Conservation (phyloP, 2,888 invertebrate species). For the Erebia ligea region DNA sequence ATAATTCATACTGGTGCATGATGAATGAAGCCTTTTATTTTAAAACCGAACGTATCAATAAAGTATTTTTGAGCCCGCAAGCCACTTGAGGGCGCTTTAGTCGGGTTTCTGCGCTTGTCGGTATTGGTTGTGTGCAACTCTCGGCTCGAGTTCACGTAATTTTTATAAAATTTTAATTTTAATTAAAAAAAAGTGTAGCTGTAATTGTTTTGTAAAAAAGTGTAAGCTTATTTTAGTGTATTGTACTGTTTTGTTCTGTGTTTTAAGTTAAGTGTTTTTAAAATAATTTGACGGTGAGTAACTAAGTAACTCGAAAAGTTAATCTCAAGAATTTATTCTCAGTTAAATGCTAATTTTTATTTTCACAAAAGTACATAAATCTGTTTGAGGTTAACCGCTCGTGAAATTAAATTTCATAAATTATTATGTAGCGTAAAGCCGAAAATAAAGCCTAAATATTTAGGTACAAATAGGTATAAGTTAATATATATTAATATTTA, state of each 20-base stretch:
- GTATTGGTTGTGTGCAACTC: slow-evolving; percentile 63
- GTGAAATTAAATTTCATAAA: neutral
- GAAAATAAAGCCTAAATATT: neutral
- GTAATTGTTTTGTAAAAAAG: slow-evolving; percentile 33
- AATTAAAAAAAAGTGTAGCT: slow-evolving; percentile 40
- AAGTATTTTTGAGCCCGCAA: slow-evolving; percentile 57
- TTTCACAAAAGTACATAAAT: neutral
- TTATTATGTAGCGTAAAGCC: neutral
- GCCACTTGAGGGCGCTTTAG: slow-evolving; percentile 64
- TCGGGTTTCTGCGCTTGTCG: slow-evolving; percentile 80
- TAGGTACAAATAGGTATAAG: neutral
- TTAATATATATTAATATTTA: too few relatives aligned
- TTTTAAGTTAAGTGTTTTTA: slow-evolving; percentile 51
- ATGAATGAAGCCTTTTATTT: slow-evolving; percentile 32
- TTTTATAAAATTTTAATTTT: slow-evolving; percentile 55
- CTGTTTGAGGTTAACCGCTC: neutral
- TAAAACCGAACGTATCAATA: slow-evolving; percentile 39
- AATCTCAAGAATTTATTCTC: slow-evolving; percentile 3
- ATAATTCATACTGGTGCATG: neutral
- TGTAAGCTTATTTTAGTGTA: slow-evolving; percentile 55
- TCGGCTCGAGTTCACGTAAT: slow-evolving; percentile 71
- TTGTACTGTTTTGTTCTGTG: slow-evolving; percentile 56
- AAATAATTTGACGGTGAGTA: slow-evolving; percentile 67
- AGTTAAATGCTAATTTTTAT: neutral
- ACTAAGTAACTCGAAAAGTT: slow-evolving; percentile 28